Evolutionary conservation across 2,797 vertebrate genomes (phyloP).

Genomic region (Malacoctenus gilli): DNA sequence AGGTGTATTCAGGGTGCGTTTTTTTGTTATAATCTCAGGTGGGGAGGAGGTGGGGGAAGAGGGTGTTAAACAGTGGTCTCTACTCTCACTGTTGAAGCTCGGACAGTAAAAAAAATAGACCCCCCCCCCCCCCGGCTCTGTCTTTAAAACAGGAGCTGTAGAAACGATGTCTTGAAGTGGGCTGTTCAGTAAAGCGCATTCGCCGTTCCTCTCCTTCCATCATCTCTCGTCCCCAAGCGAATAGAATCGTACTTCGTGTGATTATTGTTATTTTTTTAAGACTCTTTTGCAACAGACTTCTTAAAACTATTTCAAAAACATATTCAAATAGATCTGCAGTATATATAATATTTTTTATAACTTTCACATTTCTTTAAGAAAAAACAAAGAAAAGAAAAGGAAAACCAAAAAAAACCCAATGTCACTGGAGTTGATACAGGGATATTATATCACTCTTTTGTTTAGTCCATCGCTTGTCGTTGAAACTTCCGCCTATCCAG

Average conservation of each 20-base stretch:
- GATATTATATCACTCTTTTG: conserved; percentile 78
- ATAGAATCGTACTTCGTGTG: conserved; percentile 78
- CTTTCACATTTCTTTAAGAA: conserved; percentile 78
- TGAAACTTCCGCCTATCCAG: conserved; percentile 80
- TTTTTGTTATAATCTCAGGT: conserved; percentile 51
- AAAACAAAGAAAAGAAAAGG: conserved; percentile 54
- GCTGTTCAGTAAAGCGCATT: conserved; percentile 73
- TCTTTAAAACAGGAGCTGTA: conserved; percentile 78
- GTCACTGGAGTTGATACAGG: conserved; percentile 74
- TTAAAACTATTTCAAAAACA: conserved; percentile 80
- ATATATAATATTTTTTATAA: conserved; percentile 44
- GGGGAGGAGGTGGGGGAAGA: conserved; percentile 55
- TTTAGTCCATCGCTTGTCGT: conserved; percentile 73
- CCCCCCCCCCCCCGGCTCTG: conserved; percentile 72
- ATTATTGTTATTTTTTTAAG: conserved; percentile 78
- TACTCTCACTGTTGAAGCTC: conserved; percentile 64
- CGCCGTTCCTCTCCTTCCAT: conserved; percentile 43
- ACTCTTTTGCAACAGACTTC: conserved; percentile 77
- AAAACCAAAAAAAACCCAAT: conserved; percentile 58
- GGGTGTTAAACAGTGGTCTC: conserved; percentile 63
- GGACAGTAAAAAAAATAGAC: conserved; percentile 86
- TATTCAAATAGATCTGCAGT: conserved; percentile 77
- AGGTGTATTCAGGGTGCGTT: conserved; percentile 38
- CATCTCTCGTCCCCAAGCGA: conserved; percentile 22
- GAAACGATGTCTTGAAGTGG: conserved; percentile 73